phyloP scores from a whole-genome alignment of 2,113 vertebrate genomes.

The Bubo blakistoni region DNA sequence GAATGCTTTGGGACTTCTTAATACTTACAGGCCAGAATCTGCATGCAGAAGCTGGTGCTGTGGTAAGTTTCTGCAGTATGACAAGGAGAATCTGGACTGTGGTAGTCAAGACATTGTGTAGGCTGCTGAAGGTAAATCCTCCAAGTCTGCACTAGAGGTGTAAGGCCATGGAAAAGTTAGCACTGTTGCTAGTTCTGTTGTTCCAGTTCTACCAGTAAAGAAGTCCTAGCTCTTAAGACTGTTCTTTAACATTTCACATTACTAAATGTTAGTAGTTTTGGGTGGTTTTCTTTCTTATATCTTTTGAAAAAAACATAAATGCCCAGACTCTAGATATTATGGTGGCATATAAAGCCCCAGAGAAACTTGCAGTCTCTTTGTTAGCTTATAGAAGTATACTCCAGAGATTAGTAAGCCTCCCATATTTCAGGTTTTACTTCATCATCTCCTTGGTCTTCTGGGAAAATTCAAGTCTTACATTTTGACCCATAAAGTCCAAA shows the following conservation, averaged over 20 bases:
- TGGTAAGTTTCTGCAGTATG: neutral
- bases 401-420: neutral
- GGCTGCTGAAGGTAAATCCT: neutral
- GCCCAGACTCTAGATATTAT: neutral
- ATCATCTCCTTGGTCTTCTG: neutral
- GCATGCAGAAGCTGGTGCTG: neutral
- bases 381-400: neutral
- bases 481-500: neutral
- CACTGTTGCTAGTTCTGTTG: neutral
- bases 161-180: neutral
- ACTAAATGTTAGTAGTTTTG: neutral
- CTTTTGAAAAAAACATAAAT: neutral
- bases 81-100: neutral
- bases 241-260: neutral
- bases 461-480: neutral
- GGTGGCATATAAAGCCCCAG: neutral
- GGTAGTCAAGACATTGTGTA: neutral
- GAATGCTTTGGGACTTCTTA: neutral
- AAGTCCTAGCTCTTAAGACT: neutral
- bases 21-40: neutral
- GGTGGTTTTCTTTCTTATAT: neutral
- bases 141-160: neutral
- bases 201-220: neutral
- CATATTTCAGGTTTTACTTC: neutral
- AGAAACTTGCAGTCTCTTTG: neutral